phyloP scores from a whole-genome alignment of 2,797 vertebrate genomes.

The Spondyliosoma cantharus region DNA sequence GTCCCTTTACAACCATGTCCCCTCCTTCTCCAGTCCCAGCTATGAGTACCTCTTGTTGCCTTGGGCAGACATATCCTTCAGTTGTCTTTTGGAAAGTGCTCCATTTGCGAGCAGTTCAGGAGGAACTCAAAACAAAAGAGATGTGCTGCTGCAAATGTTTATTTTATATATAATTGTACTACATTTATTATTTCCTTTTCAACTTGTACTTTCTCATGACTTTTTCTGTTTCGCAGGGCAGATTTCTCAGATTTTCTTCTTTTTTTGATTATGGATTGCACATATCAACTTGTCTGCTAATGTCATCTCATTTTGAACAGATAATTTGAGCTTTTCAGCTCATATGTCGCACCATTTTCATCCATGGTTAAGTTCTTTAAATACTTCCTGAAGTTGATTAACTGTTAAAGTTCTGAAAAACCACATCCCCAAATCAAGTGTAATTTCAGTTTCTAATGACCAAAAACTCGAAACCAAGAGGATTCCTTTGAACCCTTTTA shows the following conservation, averaged over 20 bases:
- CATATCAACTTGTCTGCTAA: slow-evolving; percentile 40
- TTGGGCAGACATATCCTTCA: slow-evolving; percentile 53
- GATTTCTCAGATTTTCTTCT: slow-evolving; percentile 26
- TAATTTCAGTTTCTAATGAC: slow-evolving; percentile 15
- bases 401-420: slow-evolving; percentile 14
- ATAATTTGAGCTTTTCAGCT: slow-evolving; percentile 20
- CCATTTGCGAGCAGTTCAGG: slow-evolving; percentile 51
- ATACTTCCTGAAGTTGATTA: slow-evolving; percentile 11
- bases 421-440: slow-evolving; percentile 16
- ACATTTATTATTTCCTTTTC: slow-evolving; percentile 63
- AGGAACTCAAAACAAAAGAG: slow-evolving; percentile 53
- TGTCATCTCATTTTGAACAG: slow-evolving; percentile 38
- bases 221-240: slow-evolving; percentile 25
- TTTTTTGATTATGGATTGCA: slow-evolving; percentile 50
- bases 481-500: slow-evolving; percentile 12
- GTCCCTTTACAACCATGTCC: slow-evolving; percentile 11
- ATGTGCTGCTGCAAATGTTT: slow-evolving; percentile 86
- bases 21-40: slow-evolving; percentile 35
- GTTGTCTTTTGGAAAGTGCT: slow-evolving; percentile 49
- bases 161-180: slow-evolving; percentile 76
- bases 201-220: slow-evolving; percentile 39
- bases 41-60: slow-evolving; percentile 61
- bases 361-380: slow-evolving; percentile 15
- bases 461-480: neutral
- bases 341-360: slow-evolving; percentile 41